Base-by-base conservation (phyloP, 2,113 vertebrate species). In the Tragelaphus buxtoni region DNA sequence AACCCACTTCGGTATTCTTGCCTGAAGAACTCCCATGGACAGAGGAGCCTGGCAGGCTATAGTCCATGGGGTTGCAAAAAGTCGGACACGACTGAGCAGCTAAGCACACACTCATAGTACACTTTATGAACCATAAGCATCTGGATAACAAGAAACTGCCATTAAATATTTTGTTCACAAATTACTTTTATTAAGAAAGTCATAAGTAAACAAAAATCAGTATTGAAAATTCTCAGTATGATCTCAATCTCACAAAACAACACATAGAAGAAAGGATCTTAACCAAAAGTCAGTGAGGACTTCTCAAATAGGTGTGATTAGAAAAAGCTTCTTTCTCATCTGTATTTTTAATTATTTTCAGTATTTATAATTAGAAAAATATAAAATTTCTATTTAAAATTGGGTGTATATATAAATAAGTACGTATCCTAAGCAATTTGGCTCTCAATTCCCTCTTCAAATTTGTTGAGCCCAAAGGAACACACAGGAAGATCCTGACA, bases 361-460 rank as follows among this genome's bases (percentile, higher is more conserved):
- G 88, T 94, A 28, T 82, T 91, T 93, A 94, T 9, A 91, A 55
- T 93, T 89, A 96, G 22, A 84, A 61, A 76, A 89, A 72, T 30
- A 88, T 16, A 79, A 88, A 90, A 85, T 58, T 35, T 90, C 1
- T 55, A 55, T 47, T 35, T 94, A 61, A 90, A 92, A 35, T 88
- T 53, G 4, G 45, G 16, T 69, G 35, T 84, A 26, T 53, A 63
- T 47, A 32, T 45, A 77, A 61, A 74, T n/a, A 90, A 58, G 18
- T 80, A 58, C 13, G 30, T 55, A 65, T 89, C 30, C 56, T 83
- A 84, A 88, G 45, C 2, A 56, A 81, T 79, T 32, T 88, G 35
- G 32, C 53, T 81, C 80, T 94, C 80, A 94, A 81, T 55, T 92
- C 63, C 60, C 32, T 95, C 77, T 95, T 95, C 49, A 92, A 76